Base-by-base conservation (phyloP, 2,797 vertebrate genomes). In the Vireo griseus region DNA sequence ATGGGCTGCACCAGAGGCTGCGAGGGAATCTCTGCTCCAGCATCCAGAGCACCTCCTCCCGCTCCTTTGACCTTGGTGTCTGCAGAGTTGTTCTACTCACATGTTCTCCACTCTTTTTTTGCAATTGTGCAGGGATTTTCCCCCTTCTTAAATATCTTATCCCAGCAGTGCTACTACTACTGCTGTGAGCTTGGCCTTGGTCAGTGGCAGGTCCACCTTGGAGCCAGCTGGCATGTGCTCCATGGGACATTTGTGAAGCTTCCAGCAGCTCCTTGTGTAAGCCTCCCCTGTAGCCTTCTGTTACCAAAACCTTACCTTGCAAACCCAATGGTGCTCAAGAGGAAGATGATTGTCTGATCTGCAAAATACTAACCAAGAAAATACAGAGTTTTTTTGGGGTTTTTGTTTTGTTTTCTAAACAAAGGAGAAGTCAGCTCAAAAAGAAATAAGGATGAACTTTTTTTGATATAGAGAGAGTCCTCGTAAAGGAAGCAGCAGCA, bases 211-310 rank as follows among this genome's bases (percentile, higher is more conserved):
- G 5, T 19, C 54, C 26, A 6, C 28, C 40, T 28, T 37, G 69
- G 31, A 74, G 15, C 62, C 21, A 9, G 5, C 47, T 54, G 47
- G 25, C 6, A 16, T 10, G 22, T 45, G 25, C 10, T 55, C 19
- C 8, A 5, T 16, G 15, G 14, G 25, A 73, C 14, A 25, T 0
- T 0, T 25, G 35, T 25, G 47, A 37, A n/a, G 28, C 9, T 50
- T 62, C 31, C 4, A 15, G 5, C 9, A 75, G 31, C 37, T 88
- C 44, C 19, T 62, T 9, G 7, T 28, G 29, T 16, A 29, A 44
- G 9, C 7, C 10, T 67, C 10, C 2, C 7, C 11, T 45, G 29
- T 16, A 59, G 61, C 5, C 10, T 16, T 10, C 35, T 42, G 3
- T 35, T 50, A 33, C 19, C 7, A 37, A 50, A 55, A 50, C 10